Evolutionary conservation across 2,113 vertebrate genomes (phyloP), one percentile per base, ranked within the genome.

Genomic region (Pyrgilauda ruficollis): DNA sequence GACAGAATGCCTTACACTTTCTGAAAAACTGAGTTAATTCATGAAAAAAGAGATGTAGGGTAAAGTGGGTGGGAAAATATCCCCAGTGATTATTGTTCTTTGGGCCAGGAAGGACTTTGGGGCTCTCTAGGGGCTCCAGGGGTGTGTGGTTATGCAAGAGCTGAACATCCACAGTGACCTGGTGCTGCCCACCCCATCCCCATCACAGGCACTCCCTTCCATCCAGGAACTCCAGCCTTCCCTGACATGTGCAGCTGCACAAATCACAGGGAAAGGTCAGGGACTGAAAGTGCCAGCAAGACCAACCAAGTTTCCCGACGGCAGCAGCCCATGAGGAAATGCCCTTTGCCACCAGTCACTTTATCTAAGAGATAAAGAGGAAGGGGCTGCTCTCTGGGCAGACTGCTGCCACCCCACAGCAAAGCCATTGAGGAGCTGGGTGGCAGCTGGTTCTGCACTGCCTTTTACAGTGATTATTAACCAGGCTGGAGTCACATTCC

Each of bases 171-270:
- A 0, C 53, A 44, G 56, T 3, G 1, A 31, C 19, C 35, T 30
- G 67, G 30, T 67, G 31, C 47, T 89, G 79, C 61, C 18, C 1
- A 4, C 7, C 55, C 33, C 0, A 3, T 39, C 50, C 44, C 43
- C 3, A 1, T 9, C 1, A 0, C 7, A 1, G 24, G 15, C 0
- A 0, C 19, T 58, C 1, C 1, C 30, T 81, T n/a, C 78, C 10
- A 5, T 11, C n/a, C 7, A 1, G 33, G n/a, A 67, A 64, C 61
- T 87, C n/a, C 62, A 75, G 26, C 77, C 73, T 43, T 53, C 27
- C 49, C 37, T 12, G 0, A 16, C 31, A 50, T 28, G 50, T 58
- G 64, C 68, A 56, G n/a, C 81, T 28, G 15, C 74, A 47, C 35
- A 76, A 26, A 19, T 44, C 4, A 3, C 33, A n/a, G 30, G 78